Evolutionary conservation across 2,888 invertebrate species (phyloP).

Genomic region (Trichacis sp.): DNA sequence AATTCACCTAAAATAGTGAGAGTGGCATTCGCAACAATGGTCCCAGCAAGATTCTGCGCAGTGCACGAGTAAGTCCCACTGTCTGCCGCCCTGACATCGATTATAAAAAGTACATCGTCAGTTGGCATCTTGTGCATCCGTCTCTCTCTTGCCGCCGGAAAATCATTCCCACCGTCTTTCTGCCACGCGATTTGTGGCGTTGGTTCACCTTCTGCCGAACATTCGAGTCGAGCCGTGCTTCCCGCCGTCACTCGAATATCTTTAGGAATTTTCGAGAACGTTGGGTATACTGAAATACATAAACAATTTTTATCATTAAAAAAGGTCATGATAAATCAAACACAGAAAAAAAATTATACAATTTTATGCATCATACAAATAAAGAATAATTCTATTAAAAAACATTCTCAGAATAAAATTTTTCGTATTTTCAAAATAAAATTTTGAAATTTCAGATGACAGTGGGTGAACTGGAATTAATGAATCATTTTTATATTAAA

Average conservation of each 20-base stretch:
- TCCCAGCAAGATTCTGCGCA: slow-evolving; percentile 90
- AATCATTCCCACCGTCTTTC: slow-evolving; percentile 93
- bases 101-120: slow-evolving; percentile 92
- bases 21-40: slow-evolving; percentile 87
- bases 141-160: slow-evolving; percentile 93
- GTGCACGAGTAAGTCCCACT: slow-evolving; percentile 95
- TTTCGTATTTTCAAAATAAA: too few relatives aligned
- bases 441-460: too few relatives aligned
- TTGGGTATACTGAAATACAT: slow-evolving; percentile 80
- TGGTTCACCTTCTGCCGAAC: slow-evolving; percentile 91
- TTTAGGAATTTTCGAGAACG: slow-evolving; percentile 85
- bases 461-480: too few relatives aligned
- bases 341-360: too few relatives aligned
- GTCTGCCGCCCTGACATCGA: slow-evolving; percentile 89
- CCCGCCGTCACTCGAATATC: slow-evolving; percentile 89
- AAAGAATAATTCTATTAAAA: too few relatives aligned
- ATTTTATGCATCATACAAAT: too few relatives aligned
- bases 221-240: slow-evolving; percentile 87
- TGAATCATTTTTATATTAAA: slow-evolving; percentile 8
- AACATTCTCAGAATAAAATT: too few relatives aligned
- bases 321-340: too few relatives aligned
- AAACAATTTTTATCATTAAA: too few relatives aligned
- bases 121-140: slow-evolving; percentile 92
- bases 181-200: slow-evolving; percentile 90
- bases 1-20: slow-evolving; percentile 77